Percentiles rank a stretch among this genome's conserved stretches.
These are phyloP conservation scores for Poicephalus gulielmi DNA, from an alignment of 2,113 vertebrate genomes.

Conservation along the genomic window DNA sequence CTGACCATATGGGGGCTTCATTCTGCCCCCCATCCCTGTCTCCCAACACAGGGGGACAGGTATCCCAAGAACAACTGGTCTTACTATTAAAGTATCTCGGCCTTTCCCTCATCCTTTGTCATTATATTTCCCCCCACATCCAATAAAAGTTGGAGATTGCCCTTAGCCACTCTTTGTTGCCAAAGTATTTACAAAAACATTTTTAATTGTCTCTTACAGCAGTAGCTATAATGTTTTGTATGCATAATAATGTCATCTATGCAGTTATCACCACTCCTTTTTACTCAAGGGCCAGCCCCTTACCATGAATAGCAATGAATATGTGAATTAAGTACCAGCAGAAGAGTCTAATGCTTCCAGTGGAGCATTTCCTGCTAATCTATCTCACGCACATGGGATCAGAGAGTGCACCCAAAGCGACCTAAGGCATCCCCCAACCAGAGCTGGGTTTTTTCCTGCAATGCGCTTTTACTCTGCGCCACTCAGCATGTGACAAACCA, in stretches of 20 bases:
- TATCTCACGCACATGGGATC: fast-evolving
- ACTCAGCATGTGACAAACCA: not conserved
- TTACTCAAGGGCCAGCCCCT: not conserved
- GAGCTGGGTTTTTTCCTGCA: not conserved
- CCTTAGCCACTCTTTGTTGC: not conserved
- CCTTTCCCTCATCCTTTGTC: not conserved
- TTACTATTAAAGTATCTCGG: not conserved
- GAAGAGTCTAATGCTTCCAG: not conserved
- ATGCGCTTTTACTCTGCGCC: not conserved
- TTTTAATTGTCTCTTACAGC: not conserved
- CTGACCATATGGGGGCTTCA: not conserved
- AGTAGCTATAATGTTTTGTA: not conserved
- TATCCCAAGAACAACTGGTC: not conserved
- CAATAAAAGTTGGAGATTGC: not conserved
- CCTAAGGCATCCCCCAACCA: no score
- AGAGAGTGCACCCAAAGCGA: not conserved
- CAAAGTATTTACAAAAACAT: not conserved
- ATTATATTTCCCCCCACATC: not conserved
- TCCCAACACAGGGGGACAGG: not conserved
- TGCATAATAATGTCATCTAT: not conserved
- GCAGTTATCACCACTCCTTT: not conserved
- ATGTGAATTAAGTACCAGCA: not conserved
- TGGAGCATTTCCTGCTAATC: not conserved
- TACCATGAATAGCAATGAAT: not conserved
- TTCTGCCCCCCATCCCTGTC: not conserved